Evolutionary conservation across 2,888 invertebrate species (phyloP), one percentile per base, ranked within the genome.

Genomic region (Drosophila gaucha): DNA sequence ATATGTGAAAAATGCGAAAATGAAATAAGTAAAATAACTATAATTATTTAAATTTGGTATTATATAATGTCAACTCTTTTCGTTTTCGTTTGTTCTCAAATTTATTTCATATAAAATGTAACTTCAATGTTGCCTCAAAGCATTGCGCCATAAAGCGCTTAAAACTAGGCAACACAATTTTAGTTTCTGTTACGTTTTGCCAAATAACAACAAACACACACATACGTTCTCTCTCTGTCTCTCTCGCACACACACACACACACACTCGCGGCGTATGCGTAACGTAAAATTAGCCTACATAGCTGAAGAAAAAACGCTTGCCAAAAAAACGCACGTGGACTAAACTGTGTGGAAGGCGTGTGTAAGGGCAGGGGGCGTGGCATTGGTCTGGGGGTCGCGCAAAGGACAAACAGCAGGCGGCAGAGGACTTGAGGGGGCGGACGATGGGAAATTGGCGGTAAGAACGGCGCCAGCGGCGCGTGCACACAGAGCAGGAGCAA

Each of bases 241-340:
- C n/a, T n/a, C n/a, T 26, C 26, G 26, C 35, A 46, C 31, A 28
- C 39, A 58, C 39, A 52, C 58, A 63, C 38, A 49, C 26, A 9
- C 30, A 51, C 39, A 36, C 31, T 50, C 55, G 35, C 4, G 55
- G 39, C 74, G 79, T 85, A 82, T 82, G 85, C 82, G 80, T 79
- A 82, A 82, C 79, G 74, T 70, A 60, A 82, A 82, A 85, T 82
- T 82, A 80, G 85, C 80, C 64, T 66, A 55, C 71, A 60, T 58
- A 51, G 58, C 62, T 57, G 71, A 52, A 30, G 36, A 16, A 22
- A 39, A 49, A 51, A 24, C 9, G 44, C 35, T 57, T 3, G 44
- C 31, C 47, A 59, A 47, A 64, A 36, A 62, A 76, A 51, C 58
- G 65, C 74, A 74, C 73, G 60, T 72, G 67, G 35, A n/a, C 51